Conservation (phyloP, 2,888 invertebrate species). For the Chrysopilus asiliformis region DNA sequence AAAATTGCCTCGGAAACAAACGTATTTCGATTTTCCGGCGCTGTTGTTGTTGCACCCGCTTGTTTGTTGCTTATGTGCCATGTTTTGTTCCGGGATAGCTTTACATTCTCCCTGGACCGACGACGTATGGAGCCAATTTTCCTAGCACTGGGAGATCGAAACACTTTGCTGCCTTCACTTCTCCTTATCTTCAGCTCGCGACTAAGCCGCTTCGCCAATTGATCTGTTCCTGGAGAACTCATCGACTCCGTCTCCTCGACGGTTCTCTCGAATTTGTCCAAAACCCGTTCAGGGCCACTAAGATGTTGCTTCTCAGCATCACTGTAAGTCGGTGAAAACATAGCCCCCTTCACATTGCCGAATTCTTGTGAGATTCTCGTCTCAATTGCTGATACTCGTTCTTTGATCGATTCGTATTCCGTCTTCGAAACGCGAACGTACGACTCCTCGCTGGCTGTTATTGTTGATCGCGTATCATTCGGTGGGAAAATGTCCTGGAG, state of each 20-base stretch:
- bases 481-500: no score
- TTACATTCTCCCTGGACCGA: constrained; percentile 48
- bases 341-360: constrained; percentile 24
- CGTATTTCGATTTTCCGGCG: constrained; percentile 8
- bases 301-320: constrained; percentile 3
- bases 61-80: constrained; percentile 41
- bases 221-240: constrained; percentile 24
- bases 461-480: no score
- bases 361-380: constrained; percentile 56
- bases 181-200: constrained; percentile 60
- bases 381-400: constrained; percentile 58
- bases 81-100: constrained; percentile 47
- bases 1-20: constrained; percentile 24
- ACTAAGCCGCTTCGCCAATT: constrained; percentile 54
- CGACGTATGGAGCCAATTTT: constrained; percentile 65
- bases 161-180: constrained; percentile 53
- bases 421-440: constrained; percentile 58
- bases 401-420: constrained; percentile 67
- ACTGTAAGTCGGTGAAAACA: constrained; percentile 5
- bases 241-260: constrained; percentile 47
- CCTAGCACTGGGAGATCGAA: constrained; percentile 66
- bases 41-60: constrained; percentile 11
- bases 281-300: constrained; percentile 48
- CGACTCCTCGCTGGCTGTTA: constrained; percentile 24
- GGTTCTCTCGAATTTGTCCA: constrained; percentile 60